Percentiles rank a stretch among this genome's conserved stretches.
Evolutionary conservation across 2,888 invertebrate species (phyloP).

Genomic region (Homarus gammarus): DNA sequence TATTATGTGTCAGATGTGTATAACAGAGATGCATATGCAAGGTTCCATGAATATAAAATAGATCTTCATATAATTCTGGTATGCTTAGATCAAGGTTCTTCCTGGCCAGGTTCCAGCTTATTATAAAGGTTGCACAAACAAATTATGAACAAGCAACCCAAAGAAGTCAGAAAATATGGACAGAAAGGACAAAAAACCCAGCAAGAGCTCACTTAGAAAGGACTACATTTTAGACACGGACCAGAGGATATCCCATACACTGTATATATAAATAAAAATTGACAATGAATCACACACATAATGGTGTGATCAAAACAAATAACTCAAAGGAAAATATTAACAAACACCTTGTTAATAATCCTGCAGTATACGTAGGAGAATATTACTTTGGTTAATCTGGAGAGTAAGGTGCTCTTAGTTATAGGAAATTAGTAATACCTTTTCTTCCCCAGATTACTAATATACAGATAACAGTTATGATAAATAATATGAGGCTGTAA

Average conservation of each 20-base stretch:
- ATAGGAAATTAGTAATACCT: background rate
- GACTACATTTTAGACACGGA: background rate
- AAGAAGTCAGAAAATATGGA: background rate
- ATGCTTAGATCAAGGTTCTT: background rate
- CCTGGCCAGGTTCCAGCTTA: background rate
- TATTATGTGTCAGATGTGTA: too few species aligned
- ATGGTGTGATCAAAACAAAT: too few species aligned
- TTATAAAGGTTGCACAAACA: background rate
- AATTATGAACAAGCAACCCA: background rate
- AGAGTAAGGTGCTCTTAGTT: background rate
- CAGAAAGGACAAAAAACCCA: background rate
- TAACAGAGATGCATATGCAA: background rate
- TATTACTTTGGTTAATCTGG: background rate
- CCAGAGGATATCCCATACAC: too few species aligned
- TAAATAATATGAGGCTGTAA: background rate
- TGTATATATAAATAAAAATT: too few species aligned
- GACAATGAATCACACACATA: too few species aligned
- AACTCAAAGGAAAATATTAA: background rate
- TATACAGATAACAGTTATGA: background rate
- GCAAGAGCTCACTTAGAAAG: background rate
- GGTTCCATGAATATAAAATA: background rate
- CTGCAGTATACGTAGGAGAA: too few species aligned
- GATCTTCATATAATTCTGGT: background rate
- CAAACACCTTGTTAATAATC: background rate
- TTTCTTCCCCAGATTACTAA: background rate